A percentile compares a stretch with the other conserved stretches of the same genome.
These are phyloP conservation scores for Papilio gigon DNA, from an alignment of 2,888 invertebrate genomes.

Conservation along the genomic window DNA sequence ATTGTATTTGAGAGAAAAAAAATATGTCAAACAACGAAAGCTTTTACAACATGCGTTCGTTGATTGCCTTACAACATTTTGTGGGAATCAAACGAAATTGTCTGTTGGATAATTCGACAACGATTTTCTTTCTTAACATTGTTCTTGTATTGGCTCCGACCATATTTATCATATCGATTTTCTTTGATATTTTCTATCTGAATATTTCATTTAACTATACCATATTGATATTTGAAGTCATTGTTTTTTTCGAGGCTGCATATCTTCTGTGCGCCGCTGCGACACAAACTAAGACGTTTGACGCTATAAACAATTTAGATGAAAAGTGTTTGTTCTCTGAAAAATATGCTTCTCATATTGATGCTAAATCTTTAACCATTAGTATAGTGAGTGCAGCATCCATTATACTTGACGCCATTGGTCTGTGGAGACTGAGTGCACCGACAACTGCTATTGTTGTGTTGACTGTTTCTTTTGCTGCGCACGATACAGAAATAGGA, in stretches of 20 bases:
- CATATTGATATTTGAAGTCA: conserved; percentile 46
- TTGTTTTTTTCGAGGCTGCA: conserved; percentile 50
- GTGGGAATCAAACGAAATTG: conserved; percentile 61
- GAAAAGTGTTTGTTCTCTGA: conserved; percentile 54
- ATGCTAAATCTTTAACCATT: conserved; percentile 42
- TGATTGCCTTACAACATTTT: conserved; percentile 57
- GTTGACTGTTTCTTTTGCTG: conserved; percentile 54
- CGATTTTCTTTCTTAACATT: conserved; percentile 50
- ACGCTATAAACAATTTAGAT: conserved; percentile 55
- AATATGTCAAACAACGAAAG: conserved; percentile 29
- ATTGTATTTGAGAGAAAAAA: not conserved
- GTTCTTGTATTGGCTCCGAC: conserved; percentile 46
- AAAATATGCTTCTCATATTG: conserved; percentile 46
- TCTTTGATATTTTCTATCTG: conserved; percentile 49
- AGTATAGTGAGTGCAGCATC: conserved; percentile 47
- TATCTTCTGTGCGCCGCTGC: conserved; percentile 49
- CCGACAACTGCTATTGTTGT: conserved; percentile 46
- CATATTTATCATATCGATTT: conserved; percentile 42
- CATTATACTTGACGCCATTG: conserved; percentile 52
- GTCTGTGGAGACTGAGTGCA: conserved; percentile 46
- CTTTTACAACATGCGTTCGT: conserved; percentile 24
- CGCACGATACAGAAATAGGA: conserved; percentile 62
- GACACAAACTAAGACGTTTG: conserved; percentile 47
- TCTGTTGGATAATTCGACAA: conserved; percentile 48
- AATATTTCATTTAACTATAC: conserved; percentile 25